Base-by-base conservation (phyloP, 2,113 vertebrate species). In the Dascyllus trimaculatus region DNA sequence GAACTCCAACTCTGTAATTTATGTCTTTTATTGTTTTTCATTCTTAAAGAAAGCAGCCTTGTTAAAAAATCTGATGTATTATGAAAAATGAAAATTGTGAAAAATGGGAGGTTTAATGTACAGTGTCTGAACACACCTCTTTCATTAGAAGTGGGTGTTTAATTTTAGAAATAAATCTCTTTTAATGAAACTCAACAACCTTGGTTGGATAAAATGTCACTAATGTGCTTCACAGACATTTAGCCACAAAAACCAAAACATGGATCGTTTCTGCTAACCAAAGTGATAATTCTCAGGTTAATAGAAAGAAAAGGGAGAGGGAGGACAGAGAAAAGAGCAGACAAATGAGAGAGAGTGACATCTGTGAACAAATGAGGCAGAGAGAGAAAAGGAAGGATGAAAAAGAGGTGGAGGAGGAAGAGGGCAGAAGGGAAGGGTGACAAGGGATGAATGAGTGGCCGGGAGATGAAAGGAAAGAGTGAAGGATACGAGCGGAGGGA, bases 101-200 rank as follows among this genome's bases (percentile, higher is more conserved):
- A 11, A n/a, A 32, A 32, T 7, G 32, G 7, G 32, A 43, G 38
- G 38, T 11, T 40, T 40, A 3, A 43, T 43, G 40, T 43, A 32
- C 32, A 32, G 32, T 32, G 32, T 32, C 4, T 32, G 32, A 43
- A 43, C 40, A 1, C 40, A 14, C 4, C 40, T 14, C 2, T 32
- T 52, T 32, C 13, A 48, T 29, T n/a, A 46, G n/a, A 29, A 21
- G 17, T 7, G 13, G 75, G 7, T 51, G n/a, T 5, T 32, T 22
- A 51, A 38, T 19, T 40, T 5, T 21, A 24, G 25, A 63, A 69
- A 62, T 38, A 52, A 58, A 70, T 24, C 40, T 56, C 4, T 66
- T n/a, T 25, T 48, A 17, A 26, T 51, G 5, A 43, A 75, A 45
- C 17, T 24, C 14, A 69, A 69, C 26, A 76, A 71, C 66, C 17